These are phyloP conservation scores for Nyctereutes procyonoides DNA, from an alignment of 2,113 vertebrate genomes.

Conservation along the genomic window DNA sequence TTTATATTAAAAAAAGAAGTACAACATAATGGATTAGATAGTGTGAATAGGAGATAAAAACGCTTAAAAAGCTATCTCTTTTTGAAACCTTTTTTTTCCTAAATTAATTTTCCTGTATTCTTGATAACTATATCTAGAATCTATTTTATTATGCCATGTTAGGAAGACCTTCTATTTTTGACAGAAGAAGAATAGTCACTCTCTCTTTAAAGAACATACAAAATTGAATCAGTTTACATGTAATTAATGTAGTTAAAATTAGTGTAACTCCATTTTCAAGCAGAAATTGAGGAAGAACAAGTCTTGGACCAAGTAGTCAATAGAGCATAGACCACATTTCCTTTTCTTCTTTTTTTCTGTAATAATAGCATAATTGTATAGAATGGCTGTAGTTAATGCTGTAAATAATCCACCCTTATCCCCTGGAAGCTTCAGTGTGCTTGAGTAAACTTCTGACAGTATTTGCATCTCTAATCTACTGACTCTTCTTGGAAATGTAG, in stretches of 20 bases:
- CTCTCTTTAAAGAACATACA: neutral
- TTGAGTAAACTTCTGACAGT: neutral
- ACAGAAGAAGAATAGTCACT: neutral
- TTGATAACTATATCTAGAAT: neutral
- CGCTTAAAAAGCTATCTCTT: neutral
- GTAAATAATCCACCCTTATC: neutral
- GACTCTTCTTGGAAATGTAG: neutral
- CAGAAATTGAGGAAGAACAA: slow-evolving; percentile 19
- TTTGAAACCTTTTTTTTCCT: neutral
- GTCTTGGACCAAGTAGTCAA: neutral
- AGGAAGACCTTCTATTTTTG: neutral
- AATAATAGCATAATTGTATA: neutral
- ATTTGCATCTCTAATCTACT: neutral
- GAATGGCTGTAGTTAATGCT: neutral
- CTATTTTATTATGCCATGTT: neutral
- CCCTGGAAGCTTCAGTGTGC: neutral
- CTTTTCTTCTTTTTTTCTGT: neutral
- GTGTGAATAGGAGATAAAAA: slow-evolving; percentile 16
- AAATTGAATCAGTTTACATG: neutral
- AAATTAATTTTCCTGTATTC: neutral
- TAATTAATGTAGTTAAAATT: neutral
- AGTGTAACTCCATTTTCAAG: neutral
- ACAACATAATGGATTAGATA: neutral
- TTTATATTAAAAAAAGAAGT: neutral
- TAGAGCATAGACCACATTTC: neutral